Conservation (phyloP, 2,113 vertebrate species). For the Chaetops frenatus region DNA sequence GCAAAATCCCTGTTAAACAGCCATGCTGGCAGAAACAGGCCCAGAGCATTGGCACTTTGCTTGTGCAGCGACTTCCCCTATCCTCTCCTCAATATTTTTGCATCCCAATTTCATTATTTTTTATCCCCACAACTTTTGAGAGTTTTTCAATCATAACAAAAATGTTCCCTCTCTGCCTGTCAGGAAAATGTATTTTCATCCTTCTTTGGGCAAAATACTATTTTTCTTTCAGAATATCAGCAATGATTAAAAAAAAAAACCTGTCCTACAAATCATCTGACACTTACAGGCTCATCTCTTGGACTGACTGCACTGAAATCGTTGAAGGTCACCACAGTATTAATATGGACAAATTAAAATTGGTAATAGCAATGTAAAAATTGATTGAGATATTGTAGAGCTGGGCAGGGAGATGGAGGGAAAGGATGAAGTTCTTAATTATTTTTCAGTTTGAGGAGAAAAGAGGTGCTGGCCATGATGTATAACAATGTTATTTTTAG, state of each 20-base stretch:
- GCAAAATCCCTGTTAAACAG: not conserved
- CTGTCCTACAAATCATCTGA: not conserved
- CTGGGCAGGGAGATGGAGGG: not conserved
- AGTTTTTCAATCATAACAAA: not conserved
- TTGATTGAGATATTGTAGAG: not conserved
- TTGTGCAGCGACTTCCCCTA: not conserved
- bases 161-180: not conserved
- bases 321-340: not conserved
- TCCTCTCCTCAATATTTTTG: not conserved
- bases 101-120: not conserved
- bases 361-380: not conserved
- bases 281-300: not conserved
- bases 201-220: not conserved
- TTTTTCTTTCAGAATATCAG: not conserved
- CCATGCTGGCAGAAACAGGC: not conserved
- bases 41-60: not conserved
- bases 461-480: not conserved
- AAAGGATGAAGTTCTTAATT: not conserved
- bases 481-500: not conserved
- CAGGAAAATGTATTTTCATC: conserved; percentile 4
- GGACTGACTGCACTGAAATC: not conserved
- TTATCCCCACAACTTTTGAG: not conserved
- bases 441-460: not conserved
- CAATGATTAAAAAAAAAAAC: not conserved
- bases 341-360: conserved; percentile 32